A percentile compares a stretch with the other conserved stretches of the same genome.
phyloP scores from a whole-genome alignment of 2,797 vertebrate genomes.

The Tragopan temminckii region DNA sequence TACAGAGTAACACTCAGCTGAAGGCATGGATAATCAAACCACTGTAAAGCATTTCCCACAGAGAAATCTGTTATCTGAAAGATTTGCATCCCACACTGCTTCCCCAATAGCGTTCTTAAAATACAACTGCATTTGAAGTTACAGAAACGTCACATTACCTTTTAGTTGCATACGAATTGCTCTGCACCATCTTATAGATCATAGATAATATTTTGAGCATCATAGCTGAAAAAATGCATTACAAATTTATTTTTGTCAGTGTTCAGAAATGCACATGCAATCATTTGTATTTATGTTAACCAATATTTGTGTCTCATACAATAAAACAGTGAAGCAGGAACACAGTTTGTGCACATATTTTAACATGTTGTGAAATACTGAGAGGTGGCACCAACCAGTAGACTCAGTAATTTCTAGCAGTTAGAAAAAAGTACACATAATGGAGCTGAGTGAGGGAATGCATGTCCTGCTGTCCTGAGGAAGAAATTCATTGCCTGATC shows the following conservation, averaged over 20 bases:
- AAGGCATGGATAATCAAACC: neutral
- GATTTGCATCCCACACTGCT: neutral
- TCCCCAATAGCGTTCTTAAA: neutral
- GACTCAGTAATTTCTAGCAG: neutral
- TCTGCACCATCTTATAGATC: constrained; percentile 95
- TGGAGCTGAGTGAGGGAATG: neutral
- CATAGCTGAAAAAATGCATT: constrained; percentile 85
- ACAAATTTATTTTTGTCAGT: neutral
- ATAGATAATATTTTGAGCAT: constrained; percentile 91
- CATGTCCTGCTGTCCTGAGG: neutral
- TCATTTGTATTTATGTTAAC: neutral
- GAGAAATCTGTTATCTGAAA: neutral
- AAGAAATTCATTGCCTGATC: constrained; percentile 20
- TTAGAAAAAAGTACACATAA: neutral
- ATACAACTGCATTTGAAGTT: neutral
- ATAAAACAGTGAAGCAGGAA: neutral
- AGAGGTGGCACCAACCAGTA: neutral
- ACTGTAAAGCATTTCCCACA: neutral
- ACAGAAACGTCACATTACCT: constrained; percentile 82
- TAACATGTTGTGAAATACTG: neutral
- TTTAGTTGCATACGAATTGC: constrained; percentile 94
- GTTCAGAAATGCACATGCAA: constrained; percentile 1
- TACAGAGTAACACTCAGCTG: neutral
- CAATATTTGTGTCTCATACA: neutral
- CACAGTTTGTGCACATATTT: neutral